A percentile compares a stretch with the other conserved stretches of the same genome.
Conservation (phyloP, 2,888 invertebrate species). For the Drosophila nigricruria region DNA sequence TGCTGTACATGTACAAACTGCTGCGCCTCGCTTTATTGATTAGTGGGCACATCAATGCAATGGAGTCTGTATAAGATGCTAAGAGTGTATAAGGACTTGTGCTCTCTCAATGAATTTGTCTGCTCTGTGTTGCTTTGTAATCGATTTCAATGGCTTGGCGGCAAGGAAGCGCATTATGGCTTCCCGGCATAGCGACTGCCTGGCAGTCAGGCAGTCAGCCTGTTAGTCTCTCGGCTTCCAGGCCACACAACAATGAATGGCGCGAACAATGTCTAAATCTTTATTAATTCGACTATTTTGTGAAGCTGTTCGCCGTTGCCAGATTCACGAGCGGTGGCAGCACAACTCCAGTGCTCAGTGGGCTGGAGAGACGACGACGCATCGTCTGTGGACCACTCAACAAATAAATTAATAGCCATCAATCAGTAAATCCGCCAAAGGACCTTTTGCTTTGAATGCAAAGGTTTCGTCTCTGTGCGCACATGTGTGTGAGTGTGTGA, state of each 20-base stretch:
- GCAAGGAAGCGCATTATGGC: slow-evolving; percentile 57
- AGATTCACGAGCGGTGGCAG: slow-evolving; percentile 23
- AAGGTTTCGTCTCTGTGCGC: slow-evolving; percentile 45
- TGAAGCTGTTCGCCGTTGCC: slow-evolving; percentile 38
- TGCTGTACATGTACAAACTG: not conserved
- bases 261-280: slow-evolving; percentile 79
- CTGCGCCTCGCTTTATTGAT: slow-evolving; percentile 39
- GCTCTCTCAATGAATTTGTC: slow-evolving; percentile 52
- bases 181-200: slow-evolving; percentile 32
- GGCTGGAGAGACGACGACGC: slow-evolving; percentile 9
- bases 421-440: slow-evolving; percentile 80
- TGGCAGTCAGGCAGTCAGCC: not conserved
- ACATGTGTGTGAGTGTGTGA: not conserved
- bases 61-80: slow-evolving; percentile 27
- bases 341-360: slow-evolving; percentile 4
- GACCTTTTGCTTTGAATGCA: slow-evolving; percentile 77
- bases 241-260: slow-evolving; percentile 66
- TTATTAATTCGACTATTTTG: slow-evolving; percentile 81
- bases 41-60: slow-evolving; percentile 42
- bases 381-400: slow-evolving; percentile 55
- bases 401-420: slow-evolving; percentile 82
- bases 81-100: slow-evolving; percentile 34
- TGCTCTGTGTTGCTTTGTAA: slow-evolving; percentile 52
- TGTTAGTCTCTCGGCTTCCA: slow-evolving; percentile 4
- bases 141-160: slow-evolving; percentile 52